These are phyloP conservation scores for Pomacea maculata DNA, from an alignment of 1,140 invertebrate genomes.

Conservation along the genomic window DNA sequence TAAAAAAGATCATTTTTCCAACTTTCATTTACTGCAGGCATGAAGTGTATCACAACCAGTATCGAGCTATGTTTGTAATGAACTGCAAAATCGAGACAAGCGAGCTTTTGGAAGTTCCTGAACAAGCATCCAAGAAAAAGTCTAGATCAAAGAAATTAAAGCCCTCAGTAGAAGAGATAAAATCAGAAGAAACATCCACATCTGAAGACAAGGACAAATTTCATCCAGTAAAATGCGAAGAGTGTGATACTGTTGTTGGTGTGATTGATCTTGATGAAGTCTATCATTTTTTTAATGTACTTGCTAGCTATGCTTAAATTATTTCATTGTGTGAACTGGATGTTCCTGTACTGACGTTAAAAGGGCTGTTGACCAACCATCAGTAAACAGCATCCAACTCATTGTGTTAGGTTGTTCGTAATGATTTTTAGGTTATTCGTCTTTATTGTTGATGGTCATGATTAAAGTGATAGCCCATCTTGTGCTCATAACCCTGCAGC, in stretches of 20 bases:
- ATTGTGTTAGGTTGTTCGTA: too few relatives aligned
- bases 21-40: conserved; percentile 65
- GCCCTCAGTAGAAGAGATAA: neutral
- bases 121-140: conserved; percentile 46
- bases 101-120: conserved; percentile 65
- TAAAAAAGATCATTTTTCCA: neutral
- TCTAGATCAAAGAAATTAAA: conserved; percentile 42
- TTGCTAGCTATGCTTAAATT: conserved; percentile 67
- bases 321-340: neutral
- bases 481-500: too few relatives aligned
- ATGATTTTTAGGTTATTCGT: too few relatives aligned
- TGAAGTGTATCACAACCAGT: conserved; percentile 71
- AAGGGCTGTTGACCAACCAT: too few relatives aligned
- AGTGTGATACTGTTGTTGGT: conserved; percentile 72
- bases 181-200: conserved; percentile 5
- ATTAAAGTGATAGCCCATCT: too few relatives aligned
- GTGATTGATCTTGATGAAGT: conserved; percentile 73
- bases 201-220: conserved; percentile 62
- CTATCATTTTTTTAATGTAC: conserved; percentile 76
- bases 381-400: too few relatives aligned
- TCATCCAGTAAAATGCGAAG: conserved; percentile 70
- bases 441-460: too few relatives aligned
- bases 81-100: conserved; percentile 69
- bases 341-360: neutral
- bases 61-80: conserved; percentile 75